Evolutionary conservation across 2,113 vertebrate genomes (phyloP).

Genomic region (Phainopepla nitens): DNA sequence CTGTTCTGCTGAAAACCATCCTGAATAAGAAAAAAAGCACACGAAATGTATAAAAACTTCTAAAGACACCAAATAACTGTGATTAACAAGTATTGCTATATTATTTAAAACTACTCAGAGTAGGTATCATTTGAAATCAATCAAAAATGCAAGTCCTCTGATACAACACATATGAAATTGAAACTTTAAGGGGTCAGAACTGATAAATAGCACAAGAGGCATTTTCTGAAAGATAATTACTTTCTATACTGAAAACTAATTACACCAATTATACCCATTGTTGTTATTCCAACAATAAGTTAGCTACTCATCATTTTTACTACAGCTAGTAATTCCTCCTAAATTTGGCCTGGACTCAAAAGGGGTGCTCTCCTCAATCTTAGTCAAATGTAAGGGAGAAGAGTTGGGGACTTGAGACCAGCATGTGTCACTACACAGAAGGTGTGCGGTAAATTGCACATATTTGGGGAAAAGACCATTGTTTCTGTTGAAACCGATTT

Average conservation of each 20-base stretch:
- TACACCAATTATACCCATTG: neutral
- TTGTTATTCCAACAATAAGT: neutral
- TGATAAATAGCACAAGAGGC: neutral
- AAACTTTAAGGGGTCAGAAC: neutral
- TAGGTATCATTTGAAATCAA: no score
- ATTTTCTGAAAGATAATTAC: neutral
- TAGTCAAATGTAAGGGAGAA: neutral
- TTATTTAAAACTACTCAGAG: no score
- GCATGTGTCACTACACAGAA: neutral
- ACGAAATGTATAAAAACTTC: neutral
- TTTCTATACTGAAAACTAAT: neutral
- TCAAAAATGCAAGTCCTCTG: neutral
- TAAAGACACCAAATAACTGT: neutral
- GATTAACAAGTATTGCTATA: neutral
- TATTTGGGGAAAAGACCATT: neutral
- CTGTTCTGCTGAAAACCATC: slow-evolving; percentile 92
- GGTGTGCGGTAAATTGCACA: neutral
- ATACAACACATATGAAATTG: neutral
- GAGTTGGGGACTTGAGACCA: neutral
- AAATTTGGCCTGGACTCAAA: neutral
- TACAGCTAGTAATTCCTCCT: neutral
- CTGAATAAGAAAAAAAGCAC: slow-evolving; percentile 56
- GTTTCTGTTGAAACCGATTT: neutral
- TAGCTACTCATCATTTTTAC: neutral
- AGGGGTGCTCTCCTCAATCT: neutral